A percentile compares a stretch with the other conserved stretches of the same genome.
Conservation (phyloP, 2,113 vertebrate genomes). For the Natator depressus region DNA sequence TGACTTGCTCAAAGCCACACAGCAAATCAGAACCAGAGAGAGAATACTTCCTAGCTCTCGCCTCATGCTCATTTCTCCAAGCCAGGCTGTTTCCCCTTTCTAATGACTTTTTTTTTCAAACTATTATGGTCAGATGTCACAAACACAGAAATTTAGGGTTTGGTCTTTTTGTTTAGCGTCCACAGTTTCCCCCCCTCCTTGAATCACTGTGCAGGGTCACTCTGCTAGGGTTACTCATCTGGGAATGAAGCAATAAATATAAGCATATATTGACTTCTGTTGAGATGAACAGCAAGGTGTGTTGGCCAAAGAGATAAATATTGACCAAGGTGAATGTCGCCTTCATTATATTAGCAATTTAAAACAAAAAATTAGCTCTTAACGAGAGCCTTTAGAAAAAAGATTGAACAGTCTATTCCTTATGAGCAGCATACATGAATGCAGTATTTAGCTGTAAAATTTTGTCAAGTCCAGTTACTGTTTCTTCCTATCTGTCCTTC, state of each 20-base stretch:
- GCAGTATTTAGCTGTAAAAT: background rate
- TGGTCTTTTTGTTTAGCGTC: background rate
- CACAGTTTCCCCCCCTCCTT: background rate
- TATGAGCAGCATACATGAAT: background rate
- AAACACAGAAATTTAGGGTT: background rate
- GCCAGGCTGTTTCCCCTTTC: background rate
- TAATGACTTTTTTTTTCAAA: background rate
- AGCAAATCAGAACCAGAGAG: background rate
- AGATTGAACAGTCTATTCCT: background rate
- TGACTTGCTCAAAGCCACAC: background rate
- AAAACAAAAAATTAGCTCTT: background rate
- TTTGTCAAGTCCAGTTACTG: background rate
- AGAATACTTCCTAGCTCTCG: background rate
- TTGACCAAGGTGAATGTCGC: background rate
- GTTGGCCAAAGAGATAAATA: background rate
- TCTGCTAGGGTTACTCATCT: background rate
- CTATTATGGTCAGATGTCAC: background rate
- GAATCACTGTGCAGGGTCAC: background rate
- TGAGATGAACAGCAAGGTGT: background rate
- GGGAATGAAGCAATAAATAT: background rate
- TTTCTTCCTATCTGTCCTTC: background rate
- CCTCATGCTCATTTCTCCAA: background rate
- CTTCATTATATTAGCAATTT: background rate
- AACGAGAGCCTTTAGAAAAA: background rate
- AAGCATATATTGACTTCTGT: background rate